These are phyloP conservation scores for Collichthys lucidus DNA, from an alignment of 2,113 vertebrate genomes.

Conservation along the genomic window DNA sequence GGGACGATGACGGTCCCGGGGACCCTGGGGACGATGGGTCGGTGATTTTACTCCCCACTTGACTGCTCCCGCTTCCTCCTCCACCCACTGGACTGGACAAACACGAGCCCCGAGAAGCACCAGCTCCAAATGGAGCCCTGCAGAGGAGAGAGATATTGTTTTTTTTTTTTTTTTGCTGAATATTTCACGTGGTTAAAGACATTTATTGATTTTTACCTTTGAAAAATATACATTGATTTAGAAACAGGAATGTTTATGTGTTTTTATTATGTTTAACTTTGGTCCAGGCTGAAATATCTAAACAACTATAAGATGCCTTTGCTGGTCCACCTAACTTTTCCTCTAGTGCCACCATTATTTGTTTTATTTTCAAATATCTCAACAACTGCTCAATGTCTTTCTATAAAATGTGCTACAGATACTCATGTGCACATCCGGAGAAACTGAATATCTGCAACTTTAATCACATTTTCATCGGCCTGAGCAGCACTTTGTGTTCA, in stretches of 20 bases:
- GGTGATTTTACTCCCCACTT: constrained; percentile 60
- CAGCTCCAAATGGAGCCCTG: constrained; percentile 91
- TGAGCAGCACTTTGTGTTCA: not conserved
- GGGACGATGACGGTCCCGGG: constrained; percentile 79
- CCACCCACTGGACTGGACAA: constrained; percentile 77
- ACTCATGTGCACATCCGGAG: too few relatives aligned
- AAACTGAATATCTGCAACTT: not conserved
- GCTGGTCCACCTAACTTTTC: too few relatives aligned
- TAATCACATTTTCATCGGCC: not conserved
- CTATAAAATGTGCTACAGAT: not conserved
- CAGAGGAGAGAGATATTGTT: not conserved
- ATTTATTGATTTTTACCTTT: too few relatives aligned
- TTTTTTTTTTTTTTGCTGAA: not conserved
- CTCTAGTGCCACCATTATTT: too few relatives aligned
- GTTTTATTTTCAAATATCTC: too few relatives aligned
- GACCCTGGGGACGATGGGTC: constrained; percentile 83
- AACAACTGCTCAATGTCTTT: too few relatives aligned
- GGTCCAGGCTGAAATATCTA: not conserved
- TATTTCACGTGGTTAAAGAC: not conserved
- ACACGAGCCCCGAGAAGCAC: constrained; percentile 82
- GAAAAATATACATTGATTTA: not conserved
- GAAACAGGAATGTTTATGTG: not conserved
- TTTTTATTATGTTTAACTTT: not conserved
- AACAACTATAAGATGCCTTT: not conserved
- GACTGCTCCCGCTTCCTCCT: constrained; percentile 70